These are phyloP conservation scores for Caretta caretta DNA, from an alignment of 2,113 vertebrate species.

Conservation along the genomic window DNA sequence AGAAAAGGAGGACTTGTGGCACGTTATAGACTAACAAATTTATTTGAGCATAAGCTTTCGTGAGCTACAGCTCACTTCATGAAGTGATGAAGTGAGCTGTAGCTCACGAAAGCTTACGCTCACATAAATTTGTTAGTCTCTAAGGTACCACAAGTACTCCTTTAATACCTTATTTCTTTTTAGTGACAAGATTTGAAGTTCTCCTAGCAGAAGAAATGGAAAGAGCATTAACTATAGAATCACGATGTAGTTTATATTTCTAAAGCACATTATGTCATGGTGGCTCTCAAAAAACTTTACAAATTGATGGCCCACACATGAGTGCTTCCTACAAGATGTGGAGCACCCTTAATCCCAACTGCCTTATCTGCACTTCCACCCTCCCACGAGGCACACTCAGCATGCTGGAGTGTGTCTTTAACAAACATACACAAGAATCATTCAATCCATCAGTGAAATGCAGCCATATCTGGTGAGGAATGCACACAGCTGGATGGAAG, in stretches of 20 bases:
- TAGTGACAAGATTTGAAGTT: neutral
- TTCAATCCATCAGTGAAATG: neutral
- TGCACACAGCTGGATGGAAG: neutral
- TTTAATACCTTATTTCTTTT: neutral
- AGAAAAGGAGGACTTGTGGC: too few relatives aligned
- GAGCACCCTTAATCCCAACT: constrained; percentile 1
- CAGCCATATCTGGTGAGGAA: neutral
- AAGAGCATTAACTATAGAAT: neutral
- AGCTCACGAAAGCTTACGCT: too few relatives aligned
- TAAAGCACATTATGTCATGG: neutral
- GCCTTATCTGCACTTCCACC: neutral
- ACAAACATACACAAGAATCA: neutral
- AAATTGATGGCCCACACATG: neutral
- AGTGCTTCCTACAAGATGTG: neutral
- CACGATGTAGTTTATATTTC: neutral
- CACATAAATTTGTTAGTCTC: too few relatives aligned
- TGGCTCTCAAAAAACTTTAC: neutral
- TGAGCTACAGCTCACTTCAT: too few relatives aligned
- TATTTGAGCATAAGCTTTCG: too few relatives aligned
- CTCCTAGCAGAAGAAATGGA: neutral
- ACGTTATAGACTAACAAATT: too few relatives aligned
- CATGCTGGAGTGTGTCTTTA: neutral
- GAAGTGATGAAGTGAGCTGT: too few relatives aligned
- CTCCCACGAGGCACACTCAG: neutral
- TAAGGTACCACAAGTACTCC: too few relatives aligned